Conservation (phyloP, 2,888 invertebrate genomes). For the Chironomus riparius region DNA sequence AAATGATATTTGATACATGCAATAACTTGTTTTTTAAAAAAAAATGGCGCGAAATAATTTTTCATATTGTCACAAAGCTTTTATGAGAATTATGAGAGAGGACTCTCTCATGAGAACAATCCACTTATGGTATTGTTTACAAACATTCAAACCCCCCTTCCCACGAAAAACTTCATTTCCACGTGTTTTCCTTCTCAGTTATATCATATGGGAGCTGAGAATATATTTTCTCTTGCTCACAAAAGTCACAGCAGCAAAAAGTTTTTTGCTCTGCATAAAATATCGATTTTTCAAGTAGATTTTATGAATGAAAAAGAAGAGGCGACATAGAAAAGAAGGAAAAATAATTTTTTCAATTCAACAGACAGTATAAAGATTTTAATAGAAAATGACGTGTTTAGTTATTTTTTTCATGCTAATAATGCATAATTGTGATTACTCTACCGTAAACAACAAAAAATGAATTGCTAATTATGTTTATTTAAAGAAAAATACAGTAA, state of each 20-base stretch:
- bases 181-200: slow-evolving; percentile 12
- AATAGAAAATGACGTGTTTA: slow-evolving; percentile 8
- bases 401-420: neutral
- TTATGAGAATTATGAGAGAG: no score
- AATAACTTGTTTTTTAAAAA: neutral
- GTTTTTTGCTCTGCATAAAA: neutral
- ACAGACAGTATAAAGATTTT: slow-evolving; percentile 19
- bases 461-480: neutral
- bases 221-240: neutral
- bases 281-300: slow-evolving; percentile 20
- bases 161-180: neutral
- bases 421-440: neutral
- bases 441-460: neutral
- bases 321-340: neutral
- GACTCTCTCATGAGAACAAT: neutral
- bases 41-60: slow-evolving; percentile 21
- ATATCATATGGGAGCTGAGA: neutral
- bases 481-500: neutral
- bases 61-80: neutral
- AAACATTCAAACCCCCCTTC: neutral
- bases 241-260: neutral
- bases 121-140: neutral
- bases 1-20: no score
- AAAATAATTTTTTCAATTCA: neutral
- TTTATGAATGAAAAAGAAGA: neutral